phyloP scores from a whole-genome alignment of 1,140 invertebrate genomes.

The Saccostrea glomerata region DNA sequence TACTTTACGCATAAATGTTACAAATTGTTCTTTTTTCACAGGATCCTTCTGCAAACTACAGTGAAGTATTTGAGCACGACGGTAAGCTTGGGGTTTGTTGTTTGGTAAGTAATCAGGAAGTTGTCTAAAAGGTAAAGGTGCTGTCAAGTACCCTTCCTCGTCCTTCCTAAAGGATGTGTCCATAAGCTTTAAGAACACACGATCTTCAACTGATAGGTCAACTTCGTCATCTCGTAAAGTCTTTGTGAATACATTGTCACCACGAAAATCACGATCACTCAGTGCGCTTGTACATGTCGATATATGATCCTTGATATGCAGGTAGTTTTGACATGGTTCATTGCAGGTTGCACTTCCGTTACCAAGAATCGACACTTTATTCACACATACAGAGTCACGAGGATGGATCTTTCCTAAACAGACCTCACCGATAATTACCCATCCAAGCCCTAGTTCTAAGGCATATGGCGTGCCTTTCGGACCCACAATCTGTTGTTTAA shows the following conservation, averaged over 20 bases:
- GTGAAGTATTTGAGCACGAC: slow-evolving; percentile 40
- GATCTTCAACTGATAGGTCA: background rate
- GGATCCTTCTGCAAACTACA: slow-evolving; percentile 44
- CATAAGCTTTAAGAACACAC: slow-evolving; percentile 10
- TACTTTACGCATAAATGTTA: slow-evolving; percentile 45
- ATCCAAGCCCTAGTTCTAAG: slow-evolving; percentile 37
- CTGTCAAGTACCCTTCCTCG: background rate
- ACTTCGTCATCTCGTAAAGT: slow-evolving; percentile 36
- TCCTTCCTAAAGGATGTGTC: background rate
- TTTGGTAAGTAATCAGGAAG: background rate
- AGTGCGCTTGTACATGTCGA: background rate
- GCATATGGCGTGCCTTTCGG: slow-evolving; percentile 51
- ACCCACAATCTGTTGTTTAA: slow-evolving; percentile 44
- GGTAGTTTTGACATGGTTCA: slow-evolving; percentile 50
- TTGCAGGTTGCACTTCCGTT: slow-evolving; percentile 45
- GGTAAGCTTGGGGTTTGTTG: background rate
- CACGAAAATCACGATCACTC: background rate
- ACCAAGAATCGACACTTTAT: slow-evolving; percentile 50
- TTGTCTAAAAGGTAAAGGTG: background rate
- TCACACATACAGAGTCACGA: slow-evolving; percentile 8
- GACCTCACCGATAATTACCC: slow-evolving; percentile 44
- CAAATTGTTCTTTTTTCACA: slow-evolving; percentile 44
- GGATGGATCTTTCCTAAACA: slow-evolving; percentile 55
- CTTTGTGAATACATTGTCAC: slow-evolving; percentile 39
- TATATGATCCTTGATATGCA: slow-evolving; percentile 44